Base-by-base conservation (phyloP, 2,888 invertebrate species). In the Morpho deidamia region DNA sequence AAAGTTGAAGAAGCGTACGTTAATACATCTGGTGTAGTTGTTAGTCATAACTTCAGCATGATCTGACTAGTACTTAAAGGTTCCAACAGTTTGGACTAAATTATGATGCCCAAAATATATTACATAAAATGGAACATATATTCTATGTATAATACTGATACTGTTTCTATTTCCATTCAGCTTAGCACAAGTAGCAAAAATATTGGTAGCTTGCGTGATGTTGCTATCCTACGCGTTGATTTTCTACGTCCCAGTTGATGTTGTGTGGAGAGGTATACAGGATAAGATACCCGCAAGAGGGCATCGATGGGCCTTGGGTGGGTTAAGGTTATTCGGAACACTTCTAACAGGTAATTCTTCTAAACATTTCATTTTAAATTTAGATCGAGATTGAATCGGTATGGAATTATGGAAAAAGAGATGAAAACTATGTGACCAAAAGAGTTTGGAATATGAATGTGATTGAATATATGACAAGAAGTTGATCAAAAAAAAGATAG, bases 191-290 rank as follows among this genome's bases (percentile, higher is more conserved):
- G 78, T 91, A 0, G 97, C 97, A 0, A 95, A 97, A 83, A 74
- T 96, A 4, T 86, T 96, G 61, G 97, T 98, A 74, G 96, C 96
- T 0, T 74, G 96, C 7, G 96, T 98, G 2, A 96, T 99, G 70
- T 93, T 98, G 61, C 93, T 99, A 60, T 96, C 98, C 0, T 99
- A 96, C 73, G 96, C 96, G 5, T 90, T 99, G 10, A 97, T 99
- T 76, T 96, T 96, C 80, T 99, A 96, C 81, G 97, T 99, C 2
- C 97, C 99, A 0, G 93, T 96, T 65, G 95, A 96, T 51, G 96
- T 99, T 50, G 92, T 97, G 11, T 97, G 97, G 96, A 92, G 94
- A 39, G 90, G 92, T 59, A 72, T 97, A 5, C 84, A 91, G 56
- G 78, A 83, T 14, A 78, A 72, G 9, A 71, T 92, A 8, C 86